Conservation (phyloP, 2,888 invertebrate species). For the Nomada ferruginata region DNA sequence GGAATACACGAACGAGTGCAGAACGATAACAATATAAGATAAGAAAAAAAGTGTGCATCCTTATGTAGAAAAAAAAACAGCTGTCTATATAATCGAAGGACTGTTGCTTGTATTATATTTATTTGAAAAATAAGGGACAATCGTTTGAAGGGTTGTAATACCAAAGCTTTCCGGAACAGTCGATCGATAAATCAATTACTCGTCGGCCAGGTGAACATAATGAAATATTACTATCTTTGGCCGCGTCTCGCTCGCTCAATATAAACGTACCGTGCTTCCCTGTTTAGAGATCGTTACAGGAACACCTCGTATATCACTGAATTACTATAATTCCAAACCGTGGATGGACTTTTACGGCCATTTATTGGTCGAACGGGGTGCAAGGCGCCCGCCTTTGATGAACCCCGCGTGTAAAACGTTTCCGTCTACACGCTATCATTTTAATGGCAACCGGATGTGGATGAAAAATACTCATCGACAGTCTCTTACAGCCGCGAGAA, state of each 20-base stretch:
- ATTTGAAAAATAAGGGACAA: neutral
- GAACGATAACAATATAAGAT: too few species aligned
- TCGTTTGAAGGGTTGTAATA: neutral
- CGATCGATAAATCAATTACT: slow-evolving; percentile 51
- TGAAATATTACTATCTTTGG: slow-evolving; percentile 30
- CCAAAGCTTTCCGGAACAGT: slow-evolving; percentile 5
- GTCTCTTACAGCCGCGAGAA: neutral
- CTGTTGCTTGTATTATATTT: too few species aligned
- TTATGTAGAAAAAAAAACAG: too few species aligned
- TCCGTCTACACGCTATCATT: slow-evolving; percentile 35
- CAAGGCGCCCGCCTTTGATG: slow-evolving; percentile 59
- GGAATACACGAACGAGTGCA: too few species aligned
- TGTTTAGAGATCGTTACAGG: slow-evolving; percentile 69
- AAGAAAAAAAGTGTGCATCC: too few species aligned
- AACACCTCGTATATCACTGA: slow-evolving; percentile 62
- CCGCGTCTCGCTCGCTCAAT: slow-evolving; percentile 30
- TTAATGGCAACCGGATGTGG: slow-evolving; percentile 2
- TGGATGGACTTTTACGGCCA: slow-evolving; percentile 65
- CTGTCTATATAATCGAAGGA: too few species aligned
- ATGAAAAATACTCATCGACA: slow-evolving; percentile 26
- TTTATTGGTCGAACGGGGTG: slow-evolving; percentile 56
- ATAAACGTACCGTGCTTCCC: slow-evolving; percentile 36
- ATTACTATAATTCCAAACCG: slow-evolving; percentile 68
- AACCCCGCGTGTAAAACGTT: slow-evolving; percentile 37
- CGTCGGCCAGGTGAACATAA: slow-evolving; percentile 19